A percentile compares a stretch with the other conserved stretches of the same genome.
Evolutionary conservation across 1,140 invertebrate genomes (phyloP).

Genomic region (Dendrolimus kikuchii): DNA sequence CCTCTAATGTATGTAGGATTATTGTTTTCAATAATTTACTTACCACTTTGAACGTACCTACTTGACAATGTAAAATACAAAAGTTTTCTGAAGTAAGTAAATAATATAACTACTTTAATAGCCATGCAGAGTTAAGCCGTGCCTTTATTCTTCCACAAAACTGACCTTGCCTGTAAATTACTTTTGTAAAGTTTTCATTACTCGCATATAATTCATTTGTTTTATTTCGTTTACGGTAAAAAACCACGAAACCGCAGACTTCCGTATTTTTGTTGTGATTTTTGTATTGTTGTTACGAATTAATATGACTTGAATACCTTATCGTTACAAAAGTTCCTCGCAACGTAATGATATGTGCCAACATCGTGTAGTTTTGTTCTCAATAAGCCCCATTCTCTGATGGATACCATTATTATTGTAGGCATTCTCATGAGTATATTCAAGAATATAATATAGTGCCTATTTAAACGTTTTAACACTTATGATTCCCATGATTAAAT

Average conservation of each 20-base stretch:
- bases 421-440: slow-evolving; percentile 5
- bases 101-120: too few species aligned
- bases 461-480: slow-evolving; percentile 1
- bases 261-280: slow-evolving; percentile 52
- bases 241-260: slow-evolving; percentile 46
- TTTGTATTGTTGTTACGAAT: slow-evolving; percentile 21
- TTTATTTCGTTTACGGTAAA: slow-evolving; percentile 25
- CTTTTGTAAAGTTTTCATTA: slow-evolving; percentile 11
- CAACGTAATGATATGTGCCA: background rate
- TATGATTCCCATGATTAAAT: slow-evolving; percentile 2
- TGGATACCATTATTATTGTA: slow-evolving; percentile 6
- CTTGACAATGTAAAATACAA: too few species aligned
- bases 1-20: too few species aligned
- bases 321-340: slow-evolving; percentile 8
- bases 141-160: slow-evolving; percentile 2
- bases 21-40: too few species aligned
- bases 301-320: slow-evolving; percentile 13
- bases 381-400: background rate
- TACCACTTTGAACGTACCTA: too few species aligned
- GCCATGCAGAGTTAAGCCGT: background rate
- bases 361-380: background rate
- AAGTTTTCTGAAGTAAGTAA: too few species aligned
- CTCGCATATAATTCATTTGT: slow-evolving; percentile 1
- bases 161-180: slow-evolving; percentile 9
- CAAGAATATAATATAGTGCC: background rate